These are phyloP conservation scores for Scarus forsteni DNA, from an alignment of 2,797 vertebrate genomes.

Conservation along the genomic window DNA sequence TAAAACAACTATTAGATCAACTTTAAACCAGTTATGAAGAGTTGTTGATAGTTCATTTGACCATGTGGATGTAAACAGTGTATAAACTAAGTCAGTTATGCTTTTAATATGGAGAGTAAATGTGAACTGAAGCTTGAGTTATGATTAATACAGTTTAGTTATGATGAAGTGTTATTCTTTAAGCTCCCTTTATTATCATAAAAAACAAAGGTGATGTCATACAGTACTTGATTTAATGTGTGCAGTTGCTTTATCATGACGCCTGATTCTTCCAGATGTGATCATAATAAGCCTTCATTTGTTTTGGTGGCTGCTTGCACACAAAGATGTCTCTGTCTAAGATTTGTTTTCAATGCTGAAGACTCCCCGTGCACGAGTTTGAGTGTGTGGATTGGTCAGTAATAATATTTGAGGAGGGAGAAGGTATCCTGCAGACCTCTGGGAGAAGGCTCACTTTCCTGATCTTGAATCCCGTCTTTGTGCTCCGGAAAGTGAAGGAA, in stretches of 20 bases:
- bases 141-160: no score
- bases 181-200: no score
- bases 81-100: no score
- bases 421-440: constrained; percentile 58
- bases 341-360: constrained; percentile 28
- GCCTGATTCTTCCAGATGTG: constrained; percentile 20
- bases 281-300: constrained; percentile 19
- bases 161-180: no score
- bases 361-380: constrained; percentile 31
- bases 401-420: constrained; percentile 76
- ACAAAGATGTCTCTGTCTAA: constrained; percentile 66
- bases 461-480: constrained; percentile 83
- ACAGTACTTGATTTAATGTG: background rate
- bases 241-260: background rate
- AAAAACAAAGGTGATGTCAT: no score
- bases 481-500: constrained; percentile 55
- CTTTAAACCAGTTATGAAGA: no score
- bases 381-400: constrained; percentile 37
- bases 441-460: constrained; percentile 48
- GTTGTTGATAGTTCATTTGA: no score
- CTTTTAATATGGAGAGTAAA: no score
- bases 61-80: no score
- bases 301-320: constrained; percentile 28
- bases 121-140: no score
- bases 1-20: no score